Evolutionary conservation across 2,888 invertebrate species (phyloP).

Genomic region (Chromoteleia sp.): DNA sequence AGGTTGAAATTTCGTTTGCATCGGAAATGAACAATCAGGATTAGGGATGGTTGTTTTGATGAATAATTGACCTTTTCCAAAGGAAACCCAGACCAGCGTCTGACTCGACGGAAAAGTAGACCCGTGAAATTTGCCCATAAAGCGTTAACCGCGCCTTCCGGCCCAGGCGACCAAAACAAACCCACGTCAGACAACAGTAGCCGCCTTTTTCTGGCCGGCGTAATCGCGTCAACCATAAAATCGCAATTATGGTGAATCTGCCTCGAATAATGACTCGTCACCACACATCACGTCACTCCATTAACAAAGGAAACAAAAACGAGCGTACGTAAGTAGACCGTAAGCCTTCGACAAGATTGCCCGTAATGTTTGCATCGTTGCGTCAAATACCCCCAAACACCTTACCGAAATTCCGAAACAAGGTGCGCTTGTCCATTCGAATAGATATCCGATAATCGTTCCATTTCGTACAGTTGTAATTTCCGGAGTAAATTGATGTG

Average conservation of each 20-base stretch:
- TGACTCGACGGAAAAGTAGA: conserved; percentile 29
- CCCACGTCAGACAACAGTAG: conserved; percentile 21
- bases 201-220: conserved; percentile 1
- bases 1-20: no score
- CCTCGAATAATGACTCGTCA: conserved; percentile 40
- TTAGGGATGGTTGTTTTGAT: conserved; percentile 2
- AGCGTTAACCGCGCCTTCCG: conserved; percentile 57
- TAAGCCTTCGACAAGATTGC: not conserved
- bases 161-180: conserved; percentile 49
- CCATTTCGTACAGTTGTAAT: conserved; percentile 23
- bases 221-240: conserved; percentile 61
- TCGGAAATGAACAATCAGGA: not conserved
- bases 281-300: conserved; percentile 26
- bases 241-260: conserved; percentile 43
- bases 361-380: no score
- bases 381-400: not conserved
- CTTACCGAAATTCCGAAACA: conserved; percentile 7
- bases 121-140: conserved; percentile 43
- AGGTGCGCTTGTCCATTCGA: conserved; percentile 22
- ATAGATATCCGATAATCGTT: not conserved
- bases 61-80: conserved; percentile 35
- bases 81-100: not conserved
- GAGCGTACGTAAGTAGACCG: conserved; percentile 27
- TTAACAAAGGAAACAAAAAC: conserved; percentile 43
- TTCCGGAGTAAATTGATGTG: conserved; percentile 23